These are phyloP conservation scores for Polypedilum pembai DNA, from an alignment of 1,140 invertebrate genomes.

Conservation along the genomic window DNA sequence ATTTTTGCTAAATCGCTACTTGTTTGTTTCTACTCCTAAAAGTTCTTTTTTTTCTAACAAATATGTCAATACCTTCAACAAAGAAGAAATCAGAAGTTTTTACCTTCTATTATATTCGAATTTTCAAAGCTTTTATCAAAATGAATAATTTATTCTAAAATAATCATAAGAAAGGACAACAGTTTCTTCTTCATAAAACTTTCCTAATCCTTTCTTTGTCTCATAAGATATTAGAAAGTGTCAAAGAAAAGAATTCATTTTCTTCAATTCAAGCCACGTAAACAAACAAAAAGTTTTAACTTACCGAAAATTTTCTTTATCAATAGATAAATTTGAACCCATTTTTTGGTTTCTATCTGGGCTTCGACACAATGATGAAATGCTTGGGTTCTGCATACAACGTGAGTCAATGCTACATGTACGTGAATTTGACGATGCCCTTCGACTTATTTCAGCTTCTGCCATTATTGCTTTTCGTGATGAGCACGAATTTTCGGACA, in stretches of 20 bases:
- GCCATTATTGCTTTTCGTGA: conserved; percentile 37
- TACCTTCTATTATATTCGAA: no score
- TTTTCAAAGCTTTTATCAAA: no score
- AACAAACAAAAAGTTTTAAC: background rate
- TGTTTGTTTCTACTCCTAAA: no score
- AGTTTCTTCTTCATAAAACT: background rate
- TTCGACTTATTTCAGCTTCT: conserved; percentile 36
- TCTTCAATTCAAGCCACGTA: background rate
- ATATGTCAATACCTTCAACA: no score
- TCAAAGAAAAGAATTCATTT: background rate
- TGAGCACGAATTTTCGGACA: conserved; percentile 42
- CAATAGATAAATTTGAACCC: conserved; percentile 33
- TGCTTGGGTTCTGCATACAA: conserved; percentile 39
- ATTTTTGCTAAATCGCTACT: no score
- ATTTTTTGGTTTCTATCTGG: conserved; percentile 38
- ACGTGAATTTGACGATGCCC: conserved; percentile 39
- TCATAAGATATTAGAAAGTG: background rate
- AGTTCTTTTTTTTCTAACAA: no score
- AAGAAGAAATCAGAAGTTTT: no score
- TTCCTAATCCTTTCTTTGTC: background rate
- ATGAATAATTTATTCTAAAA: background rate
- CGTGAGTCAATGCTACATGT: conserved; percentile 42
- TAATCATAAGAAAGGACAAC: background rate
- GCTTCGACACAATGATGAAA: background rate
- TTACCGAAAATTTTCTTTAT: conserved; percentile 12